phyloP scores from a whole-genome alignment of 2,797 vertebrate species.

The Myripristis jacobus region DNA sequence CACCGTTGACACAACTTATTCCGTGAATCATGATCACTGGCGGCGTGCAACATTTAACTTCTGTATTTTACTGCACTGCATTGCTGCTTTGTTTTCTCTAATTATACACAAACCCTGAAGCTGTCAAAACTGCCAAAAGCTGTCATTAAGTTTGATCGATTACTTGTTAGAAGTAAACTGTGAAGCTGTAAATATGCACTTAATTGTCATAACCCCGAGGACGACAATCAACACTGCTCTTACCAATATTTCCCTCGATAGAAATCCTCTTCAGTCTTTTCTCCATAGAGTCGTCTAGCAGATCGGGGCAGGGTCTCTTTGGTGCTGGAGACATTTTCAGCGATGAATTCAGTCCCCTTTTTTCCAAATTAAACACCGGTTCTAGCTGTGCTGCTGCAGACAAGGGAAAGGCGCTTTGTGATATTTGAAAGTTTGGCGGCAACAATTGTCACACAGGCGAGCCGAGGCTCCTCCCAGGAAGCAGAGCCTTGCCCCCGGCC shows the following conservation, averaged over 20 bases:
- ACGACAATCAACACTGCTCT: too few species aligned
- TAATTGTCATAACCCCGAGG: too few species aligned
- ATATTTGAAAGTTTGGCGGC: constrained; percentile 64
- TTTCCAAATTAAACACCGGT: neutral
- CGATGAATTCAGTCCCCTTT: fast-evolving
- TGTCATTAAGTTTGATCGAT: too few species aligned
- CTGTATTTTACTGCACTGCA: too few species aligned
- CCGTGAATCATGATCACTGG: too few species aligned
- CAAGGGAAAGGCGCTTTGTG: neutral
- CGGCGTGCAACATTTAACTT: too few species aligned
- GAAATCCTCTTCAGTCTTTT: constrained; percentile 86
- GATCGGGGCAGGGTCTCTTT: constrained; percentile 82
- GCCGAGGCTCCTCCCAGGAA: constrained; percentile 48
- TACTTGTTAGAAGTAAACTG: too few species aligned
- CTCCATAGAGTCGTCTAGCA: constrained; percentile 64
- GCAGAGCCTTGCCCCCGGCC: neutral
- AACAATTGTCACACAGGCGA: constrained; percentile 32
- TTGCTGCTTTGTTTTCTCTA: too few species aligned
- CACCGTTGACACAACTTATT: too few species aligned
- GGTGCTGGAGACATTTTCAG: constrained; percentile 82
- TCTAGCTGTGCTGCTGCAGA: neutral
- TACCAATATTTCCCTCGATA: constrained; percentile 94
- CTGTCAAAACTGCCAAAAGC: too few species aligned
- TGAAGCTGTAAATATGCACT: too few species aligned
- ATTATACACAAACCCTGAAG: too few species aligned